Evolutionary conservation across 2,797 vertebrate genomes (phyloP).

Genomic region (Erethizon dorsatum): DNA sequence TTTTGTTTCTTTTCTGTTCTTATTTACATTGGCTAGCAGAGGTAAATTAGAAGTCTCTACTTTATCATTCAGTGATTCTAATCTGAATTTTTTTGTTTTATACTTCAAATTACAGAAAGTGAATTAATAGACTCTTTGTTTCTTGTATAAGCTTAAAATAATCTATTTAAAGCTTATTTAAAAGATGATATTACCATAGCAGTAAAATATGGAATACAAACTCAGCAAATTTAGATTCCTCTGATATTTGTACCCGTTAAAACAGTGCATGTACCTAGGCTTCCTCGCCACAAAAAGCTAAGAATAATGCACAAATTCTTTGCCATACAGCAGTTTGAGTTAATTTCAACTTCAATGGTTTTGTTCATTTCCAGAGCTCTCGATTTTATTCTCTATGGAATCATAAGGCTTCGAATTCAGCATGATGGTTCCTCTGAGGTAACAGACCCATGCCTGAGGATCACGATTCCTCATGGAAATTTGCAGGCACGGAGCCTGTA

Average conservation of each 20-base stretch:
- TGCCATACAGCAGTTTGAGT: background rate
- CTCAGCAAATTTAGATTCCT: background rate
- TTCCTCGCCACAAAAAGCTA: constrained; percentile 5
- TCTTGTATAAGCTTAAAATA: constrained; percentile 35
- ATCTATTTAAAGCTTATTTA: constrained; percentile 28
- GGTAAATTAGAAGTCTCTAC: background rate
- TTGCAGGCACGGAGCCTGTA: background rate
- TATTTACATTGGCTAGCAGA: background rate
- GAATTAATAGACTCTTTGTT: background rate
- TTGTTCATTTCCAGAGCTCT: background rate
- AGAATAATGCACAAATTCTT: constrained; percentile 1
- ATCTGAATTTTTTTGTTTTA: constrained; percentile 57
- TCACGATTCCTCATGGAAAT: too few relatives aligned
- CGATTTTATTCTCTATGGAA: background rate
- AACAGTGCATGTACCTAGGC: too few relatives aligned
- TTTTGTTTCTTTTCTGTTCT: background rate
- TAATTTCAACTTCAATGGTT: constrained; percentile 15
- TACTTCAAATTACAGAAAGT: constrained; percentile 52
- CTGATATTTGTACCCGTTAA: background rate
- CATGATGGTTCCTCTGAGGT: background rate
- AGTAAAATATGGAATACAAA: background rate
- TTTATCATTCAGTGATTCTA: background rate
- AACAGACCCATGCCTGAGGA: background rate
- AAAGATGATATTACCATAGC: background rate
- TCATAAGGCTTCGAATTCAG: background rate